phyloP scores from a whole-genome alignment of 2,113 vertebrate species.

The Protobothrops mucrosquamatus region DNA sequence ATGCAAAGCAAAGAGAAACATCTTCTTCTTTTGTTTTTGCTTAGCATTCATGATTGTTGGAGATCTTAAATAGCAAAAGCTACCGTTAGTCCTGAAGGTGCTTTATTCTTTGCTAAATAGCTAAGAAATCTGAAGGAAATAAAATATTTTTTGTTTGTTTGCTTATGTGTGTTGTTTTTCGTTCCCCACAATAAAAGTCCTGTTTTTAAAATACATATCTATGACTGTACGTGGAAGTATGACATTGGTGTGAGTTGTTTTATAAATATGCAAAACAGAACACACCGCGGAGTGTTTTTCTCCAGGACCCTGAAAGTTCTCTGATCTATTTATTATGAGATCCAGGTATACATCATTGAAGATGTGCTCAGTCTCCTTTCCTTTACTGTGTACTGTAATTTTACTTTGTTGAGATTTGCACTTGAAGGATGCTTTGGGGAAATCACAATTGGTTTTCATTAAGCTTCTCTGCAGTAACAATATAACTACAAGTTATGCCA shows the following conservation, averaged over 20 bases:
- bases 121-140: not conserved
- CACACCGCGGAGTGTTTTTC: not conserved
- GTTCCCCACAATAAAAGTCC: not conserved
- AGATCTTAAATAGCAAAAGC: not conserved
- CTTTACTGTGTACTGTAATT: not conserved
- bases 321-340: constrained; percentile 26
- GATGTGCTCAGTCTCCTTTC: not conserved
- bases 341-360: constrained; percentile 12
- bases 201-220: not conserved
- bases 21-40: not conserved
- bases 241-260: not conserved
- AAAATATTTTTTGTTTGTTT: not conserved
- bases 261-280: not conserved
- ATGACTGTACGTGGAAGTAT: not conserved
- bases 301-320: not conserved
- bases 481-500: not conserved
- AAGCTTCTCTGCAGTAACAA: not conserved
- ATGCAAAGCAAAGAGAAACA: not conserved
- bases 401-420: not conserved
- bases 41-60: not conserved
- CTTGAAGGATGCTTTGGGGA: not conserved
- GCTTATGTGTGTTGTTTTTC: not conserved
- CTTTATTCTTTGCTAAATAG: not conserved
- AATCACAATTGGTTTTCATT: not conserved
- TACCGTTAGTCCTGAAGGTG: not conserved